Percentiles rank a stretch among this genome's conserved stretches.
These are phyloP conservation scores for Tribolium freemani DNA, from an alignment of 2,888 invertebrate species.

Conservation along the genomic window DNA sequence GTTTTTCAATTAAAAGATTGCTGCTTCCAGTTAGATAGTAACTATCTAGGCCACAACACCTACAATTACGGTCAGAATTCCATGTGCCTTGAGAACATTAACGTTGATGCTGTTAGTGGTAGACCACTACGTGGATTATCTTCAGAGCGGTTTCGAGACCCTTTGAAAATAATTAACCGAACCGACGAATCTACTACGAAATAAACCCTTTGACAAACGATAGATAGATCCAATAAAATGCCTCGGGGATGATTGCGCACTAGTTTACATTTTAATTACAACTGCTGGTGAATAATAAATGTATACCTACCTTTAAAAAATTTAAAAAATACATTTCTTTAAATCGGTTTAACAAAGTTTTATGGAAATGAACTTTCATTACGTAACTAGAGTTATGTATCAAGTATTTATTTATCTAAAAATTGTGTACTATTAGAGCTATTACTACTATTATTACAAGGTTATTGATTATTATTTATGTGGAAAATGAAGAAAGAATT, in stretches of 20 bases:
- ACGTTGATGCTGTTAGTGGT: neutral
- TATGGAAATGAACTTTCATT: no score
- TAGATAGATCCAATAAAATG: neutral
- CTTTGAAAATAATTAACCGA: neutral
- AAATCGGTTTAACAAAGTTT: no score
- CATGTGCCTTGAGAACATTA: neutral
- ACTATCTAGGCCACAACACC: neutral
- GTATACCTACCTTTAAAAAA: no score
- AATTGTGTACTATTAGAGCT: no score
- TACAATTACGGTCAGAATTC: slow-evolving; percentile 9
- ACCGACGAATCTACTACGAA: neutral
- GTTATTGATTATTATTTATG: no score
- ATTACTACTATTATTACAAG: no score
- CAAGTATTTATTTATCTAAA: no score
- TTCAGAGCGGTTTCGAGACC: neutral
- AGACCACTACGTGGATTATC: neutral
- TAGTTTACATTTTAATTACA: no score
- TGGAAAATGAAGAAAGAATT: no score
- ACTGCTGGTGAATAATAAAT: no score
- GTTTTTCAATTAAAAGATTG: neutral
- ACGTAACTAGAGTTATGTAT: no score
- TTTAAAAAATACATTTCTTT: no score
- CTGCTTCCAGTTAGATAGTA: neutral
- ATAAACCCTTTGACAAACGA: neutral
- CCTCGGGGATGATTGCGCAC: neutral